phyloP scores from a whole-genome alignment of 2,113 vertebrate genomes.

The Ctenomys sociabilis region DNA sequence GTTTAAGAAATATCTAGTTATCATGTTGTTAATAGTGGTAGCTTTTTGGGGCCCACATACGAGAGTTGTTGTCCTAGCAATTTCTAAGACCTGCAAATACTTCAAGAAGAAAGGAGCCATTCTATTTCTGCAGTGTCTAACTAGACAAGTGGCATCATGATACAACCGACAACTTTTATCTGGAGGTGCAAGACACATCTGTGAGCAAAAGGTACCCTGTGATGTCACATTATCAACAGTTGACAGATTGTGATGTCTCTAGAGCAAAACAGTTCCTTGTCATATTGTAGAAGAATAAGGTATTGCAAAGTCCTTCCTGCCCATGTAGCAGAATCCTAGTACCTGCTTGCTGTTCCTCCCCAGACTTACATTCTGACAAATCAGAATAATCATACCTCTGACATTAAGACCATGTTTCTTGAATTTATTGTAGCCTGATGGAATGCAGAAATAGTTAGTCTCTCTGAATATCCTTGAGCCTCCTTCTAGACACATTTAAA shows the following conservation, averaged over 20 bases:
- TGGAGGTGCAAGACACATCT: background rate
- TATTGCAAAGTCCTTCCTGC: background rate
- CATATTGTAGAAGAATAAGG: background rate
- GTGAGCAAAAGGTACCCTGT: background rate
- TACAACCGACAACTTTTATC: background rate
- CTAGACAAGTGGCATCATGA: background rate
- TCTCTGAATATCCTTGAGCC: background rate
- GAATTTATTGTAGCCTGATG: background rate
- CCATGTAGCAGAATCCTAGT: background rate
- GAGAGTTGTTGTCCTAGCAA: background rate
- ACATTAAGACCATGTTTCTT: conserved; percentile 20
- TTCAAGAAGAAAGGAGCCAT: background rate
- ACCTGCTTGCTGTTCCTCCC: background rate
- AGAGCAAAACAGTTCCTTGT: background rate
- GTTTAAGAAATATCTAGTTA: background rate
- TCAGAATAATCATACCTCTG: background rate
- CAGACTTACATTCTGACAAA: background rate
- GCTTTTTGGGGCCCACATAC: background rate
- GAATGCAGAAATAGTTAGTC: no score
- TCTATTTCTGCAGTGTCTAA: background rate
- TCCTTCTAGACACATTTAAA: background rate
- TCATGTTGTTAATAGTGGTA: background rate
- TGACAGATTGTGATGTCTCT: background rate
- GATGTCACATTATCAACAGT: background rate
- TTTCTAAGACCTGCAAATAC: background rate